Evolutionary conservation across 2,797 vertebrate genomes (phyloP), one percentile per base, ranked within the genome.

Genomic region (Atherinosoma microstoma): DNA sequence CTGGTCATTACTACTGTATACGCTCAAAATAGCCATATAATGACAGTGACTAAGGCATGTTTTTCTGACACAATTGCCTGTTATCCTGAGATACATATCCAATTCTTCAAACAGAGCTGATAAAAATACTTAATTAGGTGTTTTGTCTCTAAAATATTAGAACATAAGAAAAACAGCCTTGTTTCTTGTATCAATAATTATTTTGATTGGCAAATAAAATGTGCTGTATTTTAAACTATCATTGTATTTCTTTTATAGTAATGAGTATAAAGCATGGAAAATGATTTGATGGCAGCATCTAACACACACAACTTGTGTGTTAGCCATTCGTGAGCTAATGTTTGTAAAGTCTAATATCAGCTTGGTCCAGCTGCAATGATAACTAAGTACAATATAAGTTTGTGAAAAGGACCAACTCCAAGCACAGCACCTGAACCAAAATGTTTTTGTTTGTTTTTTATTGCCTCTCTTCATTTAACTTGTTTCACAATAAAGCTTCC

Each of bases 1-100:
- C 53, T 75, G 18, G 34, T 49, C 20, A 10, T 81, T 51, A 61
- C 53, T 66, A 32, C 32, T 71, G 78, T 75, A 67, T 85, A 62
- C 51, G 76, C 72, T 79, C 8, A 62, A 76, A 87, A 87, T 82
- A 86, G 35, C 54, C 6, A 3, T 6, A 7, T 76, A 65, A 84
- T 81, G 49, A 84, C 47, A 66, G 2, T 60, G 64, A 53, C 10
- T 12, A 53, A 40, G 29, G n/a, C 24, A 65, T 63, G 57, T 61
- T 77, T 76, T 70, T n/a, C 76, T 64, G 22, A 58, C 53, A 36
- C 42, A 57, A 8, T 42, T 54, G 38, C 51, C 51, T 66, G 32
- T 49, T 40, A 6, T 47, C 24, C 30, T 66, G 27, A 70, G 40
- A 18, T 4, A 22, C 54, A 65, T 34, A 27, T 22, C 4, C n/a